Conservation (phyloP, 2,888 invertebrate species). For the Phyllotreta striolata region DNA sequence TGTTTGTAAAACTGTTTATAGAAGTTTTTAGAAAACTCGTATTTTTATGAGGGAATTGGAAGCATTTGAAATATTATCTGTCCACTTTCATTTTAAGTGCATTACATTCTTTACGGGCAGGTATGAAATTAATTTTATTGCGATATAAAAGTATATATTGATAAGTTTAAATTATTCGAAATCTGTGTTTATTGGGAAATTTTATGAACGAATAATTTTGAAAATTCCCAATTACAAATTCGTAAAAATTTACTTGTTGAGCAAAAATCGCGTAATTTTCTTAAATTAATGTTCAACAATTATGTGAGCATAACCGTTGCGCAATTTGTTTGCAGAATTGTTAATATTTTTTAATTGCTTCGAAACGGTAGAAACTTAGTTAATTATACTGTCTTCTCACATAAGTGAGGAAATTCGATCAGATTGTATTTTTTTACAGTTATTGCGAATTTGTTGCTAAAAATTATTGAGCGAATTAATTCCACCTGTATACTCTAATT, state of each 20-base stretch:
- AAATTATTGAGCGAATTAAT: background rate
- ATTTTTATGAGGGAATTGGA: no score
- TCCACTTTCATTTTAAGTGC: no score
- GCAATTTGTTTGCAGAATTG: conserved; percentile 8
- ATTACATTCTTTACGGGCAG: no score
- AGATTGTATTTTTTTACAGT: background rate
- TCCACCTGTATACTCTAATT: background rate
- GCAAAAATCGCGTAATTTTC: conserved; percentile 16
- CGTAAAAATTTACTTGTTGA: conserved; percentile 1
- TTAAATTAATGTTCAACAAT: conserved; percentile 25
- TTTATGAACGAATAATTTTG: background rate
- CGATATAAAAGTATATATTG: no score
- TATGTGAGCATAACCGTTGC: conserved; percentile 23
- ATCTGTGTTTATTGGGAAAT: no score
- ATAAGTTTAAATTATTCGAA: no score
- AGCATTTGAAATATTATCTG: no score
- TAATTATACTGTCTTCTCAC: conserved; percentile 7
- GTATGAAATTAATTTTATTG: no score
- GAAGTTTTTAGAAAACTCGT: conserved; percentile 22
- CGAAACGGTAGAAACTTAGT: conserved; percentile 2
- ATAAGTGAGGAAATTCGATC: conserved; percentile 9
- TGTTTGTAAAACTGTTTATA: conserved; percentile 17
- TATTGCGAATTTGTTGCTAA: conserved; percentile 6
- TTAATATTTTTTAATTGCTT: conserved; percentile 17
- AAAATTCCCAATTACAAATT: background rate